Conservation (phyloP, 2,888 invertebrate species). For the Caenorhabditis panamensis region DNA sequence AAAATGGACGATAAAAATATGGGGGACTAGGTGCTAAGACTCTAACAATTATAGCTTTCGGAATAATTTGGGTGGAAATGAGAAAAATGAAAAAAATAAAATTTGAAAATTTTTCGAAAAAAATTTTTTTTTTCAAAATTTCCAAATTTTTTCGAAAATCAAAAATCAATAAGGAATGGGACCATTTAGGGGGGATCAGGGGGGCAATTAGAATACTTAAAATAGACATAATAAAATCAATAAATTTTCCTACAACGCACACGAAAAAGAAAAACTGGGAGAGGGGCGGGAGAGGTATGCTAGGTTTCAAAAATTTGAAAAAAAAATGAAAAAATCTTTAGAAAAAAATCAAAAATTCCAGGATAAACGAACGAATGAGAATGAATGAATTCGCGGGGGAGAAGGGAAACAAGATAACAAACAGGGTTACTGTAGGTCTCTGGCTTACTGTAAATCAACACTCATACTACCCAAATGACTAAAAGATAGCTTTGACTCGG, state of each 20-base stretch:
- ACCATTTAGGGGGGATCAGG: neutral
- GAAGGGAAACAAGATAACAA: constrained; percentile 1
- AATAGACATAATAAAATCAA: neutral
- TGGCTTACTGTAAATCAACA: neutral
- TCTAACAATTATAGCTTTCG: neutral
- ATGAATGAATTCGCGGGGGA: no score
- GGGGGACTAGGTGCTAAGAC: neutral
- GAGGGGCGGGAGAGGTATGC: neutral
- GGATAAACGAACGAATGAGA: no score
- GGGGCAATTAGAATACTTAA: neutral
- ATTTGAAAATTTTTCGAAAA: neutral
- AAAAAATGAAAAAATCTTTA: neutral
- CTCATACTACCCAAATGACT: neutral
- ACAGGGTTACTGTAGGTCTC: neutral
- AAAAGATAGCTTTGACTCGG: neutral
- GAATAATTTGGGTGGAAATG: neutral
- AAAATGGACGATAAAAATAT: no score
- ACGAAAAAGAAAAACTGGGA: neutral
- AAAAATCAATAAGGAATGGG: neutral
- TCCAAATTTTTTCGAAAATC: neutral
- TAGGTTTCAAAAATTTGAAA: no score
- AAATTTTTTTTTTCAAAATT: neutral
- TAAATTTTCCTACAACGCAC: constrained; percentile 23
- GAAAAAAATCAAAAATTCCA: neutral
- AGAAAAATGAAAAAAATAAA: neutral